Conservation (phyloP, 2,797 vertebrate species). For the Macropus fuliginosus region DNA sequence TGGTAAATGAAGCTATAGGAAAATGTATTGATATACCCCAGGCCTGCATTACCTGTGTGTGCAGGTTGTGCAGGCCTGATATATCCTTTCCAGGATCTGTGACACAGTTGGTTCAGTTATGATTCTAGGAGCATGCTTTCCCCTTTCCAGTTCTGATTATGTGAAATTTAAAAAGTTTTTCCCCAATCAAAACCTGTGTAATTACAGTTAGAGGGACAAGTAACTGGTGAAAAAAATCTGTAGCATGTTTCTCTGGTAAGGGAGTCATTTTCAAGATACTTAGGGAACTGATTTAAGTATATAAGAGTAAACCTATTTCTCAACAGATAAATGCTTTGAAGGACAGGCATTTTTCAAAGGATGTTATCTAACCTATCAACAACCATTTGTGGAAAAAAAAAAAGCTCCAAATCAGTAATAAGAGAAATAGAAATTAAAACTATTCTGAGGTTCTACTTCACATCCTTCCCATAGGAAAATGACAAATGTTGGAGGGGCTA, state of each 20-base stretch:
- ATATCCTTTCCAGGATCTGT: background rate
- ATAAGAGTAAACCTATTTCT: background rate
- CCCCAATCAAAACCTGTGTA: background rate
- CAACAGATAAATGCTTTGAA: background rate
- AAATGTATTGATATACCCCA: background rate
- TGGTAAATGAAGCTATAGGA: background rate
- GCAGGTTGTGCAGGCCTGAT: too few relatives aligned
- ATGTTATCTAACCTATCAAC: background rate
- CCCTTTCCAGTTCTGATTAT: background rate
- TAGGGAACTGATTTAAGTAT: background rate
- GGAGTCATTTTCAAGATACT: background rate
- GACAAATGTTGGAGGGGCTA: background rate
- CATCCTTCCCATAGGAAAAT: background rate
- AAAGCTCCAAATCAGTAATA: background rate
- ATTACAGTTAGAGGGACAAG: background rate
- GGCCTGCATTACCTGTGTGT: too few relatives aligned
- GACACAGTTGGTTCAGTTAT: background rate
- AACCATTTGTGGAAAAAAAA: background rate
- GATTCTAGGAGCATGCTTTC: background rate
- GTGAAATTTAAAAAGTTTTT: background rate
- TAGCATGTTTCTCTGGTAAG: background rate
- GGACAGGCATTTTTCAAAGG: background rate
- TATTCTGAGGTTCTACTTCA: background rate
- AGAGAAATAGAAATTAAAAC: background rate
- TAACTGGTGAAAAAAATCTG: background rate